These are phyloP conservation scores for Astreopora myriophthalma DNA, from an alignment of 64 coral and sea anemone species.

Conservation along the genomic window DNA sequence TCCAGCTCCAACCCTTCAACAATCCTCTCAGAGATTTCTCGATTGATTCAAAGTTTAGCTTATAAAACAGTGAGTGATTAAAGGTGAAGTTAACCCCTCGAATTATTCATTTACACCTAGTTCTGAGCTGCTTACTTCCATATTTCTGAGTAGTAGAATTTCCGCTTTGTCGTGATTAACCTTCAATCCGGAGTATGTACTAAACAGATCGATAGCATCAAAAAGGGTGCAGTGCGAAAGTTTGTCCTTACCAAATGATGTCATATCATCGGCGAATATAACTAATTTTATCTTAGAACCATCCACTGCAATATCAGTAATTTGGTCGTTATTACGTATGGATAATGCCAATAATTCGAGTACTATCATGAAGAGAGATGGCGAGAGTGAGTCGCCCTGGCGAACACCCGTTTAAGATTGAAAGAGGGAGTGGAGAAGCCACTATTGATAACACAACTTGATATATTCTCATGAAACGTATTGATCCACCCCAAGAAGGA, in stretches of 20 bases:
- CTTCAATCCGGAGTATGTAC: constrained; percentile 7
- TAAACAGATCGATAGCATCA: neutral
- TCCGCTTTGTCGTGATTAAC: constrained; percentile 32
- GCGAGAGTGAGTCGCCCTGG: constrained; percentile 27
- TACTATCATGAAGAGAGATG: constrained; percentile 42
- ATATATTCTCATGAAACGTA: constrained; percentile 5
- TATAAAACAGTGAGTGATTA: too few species aligned
- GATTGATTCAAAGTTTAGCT: too few species aligned
- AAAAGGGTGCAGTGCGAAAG: neutral
- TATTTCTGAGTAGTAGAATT: neutral
- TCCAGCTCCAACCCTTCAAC: too few species aligned
- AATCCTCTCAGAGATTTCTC: too few species aligned
- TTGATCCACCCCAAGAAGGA: constrained; percentile 34
- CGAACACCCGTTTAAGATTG: neutral
- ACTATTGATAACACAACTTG: constrained; percentile 48
- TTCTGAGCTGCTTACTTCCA: neutral
- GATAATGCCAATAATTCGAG: constrained; percentile 13
- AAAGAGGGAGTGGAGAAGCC: constrained; percentile 27
- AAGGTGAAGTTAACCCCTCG: too few species aligned
- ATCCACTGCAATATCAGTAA: neutral
- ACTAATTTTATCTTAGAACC: constrained; percentile 8
- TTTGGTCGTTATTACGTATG: constrained; percentile 10
- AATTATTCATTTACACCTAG: too few species aligned
- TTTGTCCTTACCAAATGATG: constrained; percentile 7
- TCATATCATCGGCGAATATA: constrained; percentile 43